Evolutionary conservation across 1,140 invertebrate species (phyloP).

Genomic region (Popillia japonica): DNA sequence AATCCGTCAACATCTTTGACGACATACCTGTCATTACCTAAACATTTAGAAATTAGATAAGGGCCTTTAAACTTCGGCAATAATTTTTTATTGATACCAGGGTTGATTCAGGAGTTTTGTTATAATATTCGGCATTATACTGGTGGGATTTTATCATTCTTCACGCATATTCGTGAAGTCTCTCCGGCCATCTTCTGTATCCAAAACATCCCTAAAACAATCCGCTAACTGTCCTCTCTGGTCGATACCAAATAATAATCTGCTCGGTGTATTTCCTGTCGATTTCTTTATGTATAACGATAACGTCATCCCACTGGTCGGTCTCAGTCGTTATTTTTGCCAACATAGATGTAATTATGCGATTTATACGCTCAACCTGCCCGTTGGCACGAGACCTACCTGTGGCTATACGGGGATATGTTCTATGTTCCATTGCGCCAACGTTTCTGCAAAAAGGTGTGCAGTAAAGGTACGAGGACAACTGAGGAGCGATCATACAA

Average conservation of each 20-base stretch:
- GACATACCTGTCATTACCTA: conserved; percentile 45
- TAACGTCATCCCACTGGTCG: not conserved
- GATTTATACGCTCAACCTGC: conserved; percentile 22
- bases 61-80: conserved; percentile 48
- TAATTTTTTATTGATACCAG: conserved; percentile 44
- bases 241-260: conserved; percentile 17
- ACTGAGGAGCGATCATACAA: too few relatives aligned
- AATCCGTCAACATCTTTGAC: conserved; percentile 46
- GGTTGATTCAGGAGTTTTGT: conserved; percentile 27
- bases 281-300: not conserved
- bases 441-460: conserved; percentile 35
- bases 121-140: conserved; percentile 31
- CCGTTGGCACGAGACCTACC: conserved; percentile 27
- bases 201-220: not conserved
- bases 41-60: conserved; percentile 44
- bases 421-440: conserved; percentile 26
- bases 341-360: not conserved
- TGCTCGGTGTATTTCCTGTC: conserved; percentile 19
- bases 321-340: not conserved
- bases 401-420: conserved; percentile 16
- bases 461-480: too few relatives aligned
- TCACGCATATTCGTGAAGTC: not conserved
- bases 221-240: conserved; percentile 19
- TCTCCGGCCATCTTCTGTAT: not conserved
- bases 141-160: conserved; percentile 2